Conservation (phyloP, 2,113 vertebrate species). For the Grantiella picta region DNA sequence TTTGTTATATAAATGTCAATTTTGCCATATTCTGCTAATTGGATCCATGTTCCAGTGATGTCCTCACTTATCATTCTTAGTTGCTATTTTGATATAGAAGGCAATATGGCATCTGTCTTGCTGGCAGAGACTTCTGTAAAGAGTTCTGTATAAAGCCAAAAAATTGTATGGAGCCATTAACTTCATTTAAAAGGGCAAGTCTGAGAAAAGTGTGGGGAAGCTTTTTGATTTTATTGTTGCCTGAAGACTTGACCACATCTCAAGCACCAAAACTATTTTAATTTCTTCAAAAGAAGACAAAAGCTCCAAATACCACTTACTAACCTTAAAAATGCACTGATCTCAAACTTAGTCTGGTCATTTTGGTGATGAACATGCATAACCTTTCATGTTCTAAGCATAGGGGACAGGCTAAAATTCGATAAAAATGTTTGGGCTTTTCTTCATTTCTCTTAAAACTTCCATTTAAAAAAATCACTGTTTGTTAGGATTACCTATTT, state of each 20-base stretch:
- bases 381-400: not conserved
- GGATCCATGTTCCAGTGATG: not conserved
- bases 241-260: not conserved
- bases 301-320: not conserved
- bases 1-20: not conserved
- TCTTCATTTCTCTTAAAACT: not conserved
- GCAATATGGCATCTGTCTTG: not conserved
- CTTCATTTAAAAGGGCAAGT: not conserved
- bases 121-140: not conserved
- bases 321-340: not conserved
- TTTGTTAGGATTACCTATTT: not conserved
- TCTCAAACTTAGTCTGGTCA: not conserved
- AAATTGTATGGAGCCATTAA: not conserved
- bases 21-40: not conserved
- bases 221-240: not conserved
- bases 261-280: not conserved
- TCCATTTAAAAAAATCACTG: not conserved
- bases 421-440: not conserved
- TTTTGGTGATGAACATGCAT: not conserved
- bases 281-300: not conserved
- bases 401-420: not conserved
- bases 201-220: not conserved
- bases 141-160: not conserved
- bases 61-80: not conserved
- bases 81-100: slow-evolving; percentile 6